phyloP scores from a whole-genome alignment of 1,140 invertebrate species.

The Achatina immaculata region DNA sequence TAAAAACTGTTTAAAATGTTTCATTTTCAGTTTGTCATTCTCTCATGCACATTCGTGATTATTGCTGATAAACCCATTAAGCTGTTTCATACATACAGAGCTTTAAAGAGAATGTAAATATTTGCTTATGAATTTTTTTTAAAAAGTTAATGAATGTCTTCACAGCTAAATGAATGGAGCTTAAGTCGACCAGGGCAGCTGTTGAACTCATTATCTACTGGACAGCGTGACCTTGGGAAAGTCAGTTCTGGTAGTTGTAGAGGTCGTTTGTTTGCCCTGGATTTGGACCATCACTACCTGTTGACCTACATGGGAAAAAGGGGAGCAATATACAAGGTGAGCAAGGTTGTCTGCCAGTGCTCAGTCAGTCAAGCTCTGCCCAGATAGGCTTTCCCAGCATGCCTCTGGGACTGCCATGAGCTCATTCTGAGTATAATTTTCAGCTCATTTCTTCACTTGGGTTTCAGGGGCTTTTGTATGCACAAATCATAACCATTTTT shows the following conservation, averaged over 20 bases:
- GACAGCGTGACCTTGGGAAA: neutral
- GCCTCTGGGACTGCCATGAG: neutral
- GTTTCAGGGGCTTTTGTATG: no score
- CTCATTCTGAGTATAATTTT: no score
- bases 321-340: conserved; percentile 77
- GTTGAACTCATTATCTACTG: conserved; percentile 1
- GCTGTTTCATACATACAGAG: neutral
- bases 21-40: no score
- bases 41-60: no score
- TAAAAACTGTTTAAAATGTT: no score
- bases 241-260: conserved; percentile 15
- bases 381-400: neutral
- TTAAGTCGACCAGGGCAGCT: conserved; percentile 23
- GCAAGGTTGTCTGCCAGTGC: no score
- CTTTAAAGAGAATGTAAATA: neutral
- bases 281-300: conserved; percentile 58
- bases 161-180: conserved; percentile 33
- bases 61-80: neutral
- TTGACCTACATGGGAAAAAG: conserved; percentile 75
- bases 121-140: no score
- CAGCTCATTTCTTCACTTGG: no score
- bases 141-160: no score
- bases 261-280: conserved; percentile 25
- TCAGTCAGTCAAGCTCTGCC: neutral
- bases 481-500: no score